Conservation (phyloP, 2,113 vertebrate genomes). For the Hippocampus barbouri region DNA sequence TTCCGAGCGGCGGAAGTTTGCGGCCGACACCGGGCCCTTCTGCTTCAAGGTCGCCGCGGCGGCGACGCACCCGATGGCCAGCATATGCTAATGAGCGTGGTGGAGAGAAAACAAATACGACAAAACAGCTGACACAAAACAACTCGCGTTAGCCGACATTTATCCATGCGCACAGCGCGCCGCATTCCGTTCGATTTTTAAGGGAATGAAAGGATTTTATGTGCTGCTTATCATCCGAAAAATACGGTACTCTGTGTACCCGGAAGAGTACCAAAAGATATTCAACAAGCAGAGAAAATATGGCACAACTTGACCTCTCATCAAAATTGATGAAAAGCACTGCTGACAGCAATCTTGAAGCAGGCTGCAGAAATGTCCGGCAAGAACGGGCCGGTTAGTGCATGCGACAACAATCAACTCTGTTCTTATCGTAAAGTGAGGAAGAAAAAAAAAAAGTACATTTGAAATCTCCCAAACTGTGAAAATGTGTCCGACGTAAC, state of each 20-base stretch:
- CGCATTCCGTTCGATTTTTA: no score
- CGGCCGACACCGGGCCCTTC: constrained; percentile 41
- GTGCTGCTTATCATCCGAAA: no score
- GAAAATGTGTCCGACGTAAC: no score
- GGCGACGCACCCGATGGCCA: constrained; percentile 37
- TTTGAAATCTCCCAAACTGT: no score
- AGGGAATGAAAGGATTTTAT: no score
- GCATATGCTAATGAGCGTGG: constrained; percentile 29
- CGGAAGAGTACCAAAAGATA: neutral
- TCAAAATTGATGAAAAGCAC: neutral
- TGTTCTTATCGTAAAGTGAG: no score
- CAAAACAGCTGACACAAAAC: no score
- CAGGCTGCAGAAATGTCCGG: neutral
- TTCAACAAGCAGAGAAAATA: neutral
- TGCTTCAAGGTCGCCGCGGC: constrained; percentile 35
- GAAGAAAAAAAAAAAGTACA: no score
- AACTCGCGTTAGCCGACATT: no score
- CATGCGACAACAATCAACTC: neutral
- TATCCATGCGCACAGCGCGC: no score
- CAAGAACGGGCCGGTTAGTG: neutral
- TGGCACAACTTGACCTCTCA: neutral
- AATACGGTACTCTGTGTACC: neutral
- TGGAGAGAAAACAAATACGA: constrained; percentile 3
- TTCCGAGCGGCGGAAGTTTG: constrained; percentile 41
- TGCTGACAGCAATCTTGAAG: neutral